These are phyloP conservation scores for Sebastes goodei DNA, from an alignment of 2,797 vertebrate genomes.

Conservation along the genomic window DNA sequence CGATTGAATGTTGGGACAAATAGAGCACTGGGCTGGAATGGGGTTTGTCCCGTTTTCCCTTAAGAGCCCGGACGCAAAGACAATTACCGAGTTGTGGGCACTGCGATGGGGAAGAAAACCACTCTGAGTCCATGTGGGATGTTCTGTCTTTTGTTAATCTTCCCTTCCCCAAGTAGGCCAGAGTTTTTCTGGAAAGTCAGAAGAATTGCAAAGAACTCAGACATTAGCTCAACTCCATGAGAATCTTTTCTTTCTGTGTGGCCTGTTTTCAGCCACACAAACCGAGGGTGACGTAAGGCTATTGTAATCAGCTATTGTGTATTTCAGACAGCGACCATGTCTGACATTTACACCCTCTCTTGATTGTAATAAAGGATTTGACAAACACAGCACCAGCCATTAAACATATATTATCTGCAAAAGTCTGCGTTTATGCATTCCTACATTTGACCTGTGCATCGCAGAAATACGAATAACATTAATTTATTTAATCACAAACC, in stretches of 20 bases:
- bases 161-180: constrained; percentile 55
- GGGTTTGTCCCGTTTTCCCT: constrained; percentile 56
- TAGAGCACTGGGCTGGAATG: constrained; percentile 38
- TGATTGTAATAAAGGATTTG: constrained; percentile 27
- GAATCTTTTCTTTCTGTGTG: neutral
- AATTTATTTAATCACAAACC: constrained; percentile 32
- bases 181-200: constrained; percentile 47
- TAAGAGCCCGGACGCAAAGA: constrained; percentile 65
- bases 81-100: constrained; percentile 74
- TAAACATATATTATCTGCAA: neutral
- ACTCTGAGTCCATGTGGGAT: constrained; percentile 71
- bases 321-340: neutral
- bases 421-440: neutral
- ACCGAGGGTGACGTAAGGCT: constrained; percentile 7
- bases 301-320: constrained; percentile 19
- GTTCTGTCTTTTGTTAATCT: constrained; percentile 68
- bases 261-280: neutral
- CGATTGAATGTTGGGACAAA: constrained; percentile 63
- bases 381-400: neutral
- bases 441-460: neutral
- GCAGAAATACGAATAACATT: neutral
- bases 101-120: constrained; percentile 58
- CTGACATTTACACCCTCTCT: neutral
- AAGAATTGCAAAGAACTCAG: constrained; percentile 48
- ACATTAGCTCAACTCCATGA: constrained; percentile 36